A percentile compares a stretch with the other conserved stretches of the same genome.
phyloP scores from a whole-genome alignment of 2,113 vertebrate genomes.

The Tragelaphus buxtoni region DNA sequence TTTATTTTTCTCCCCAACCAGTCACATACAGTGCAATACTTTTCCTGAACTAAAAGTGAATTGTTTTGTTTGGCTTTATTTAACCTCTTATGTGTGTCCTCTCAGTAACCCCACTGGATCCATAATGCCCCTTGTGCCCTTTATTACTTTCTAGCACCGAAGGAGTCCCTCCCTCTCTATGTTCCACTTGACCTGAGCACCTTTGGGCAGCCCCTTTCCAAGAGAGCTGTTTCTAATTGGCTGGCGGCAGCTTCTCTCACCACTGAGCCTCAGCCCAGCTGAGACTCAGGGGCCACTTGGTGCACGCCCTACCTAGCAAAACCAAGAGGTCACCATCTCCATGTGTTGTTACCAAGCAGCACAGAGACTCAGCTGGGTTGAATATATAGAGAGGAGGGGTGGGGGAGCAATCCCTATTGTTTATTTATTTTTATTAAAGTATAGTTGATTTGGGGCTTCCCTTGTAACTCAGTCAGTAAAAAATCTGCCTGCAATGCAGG shows the following conservation, averaged over 20 bases:
- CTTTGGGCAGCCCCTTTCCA: slow-evolving; percentile 76
- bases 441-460: neutral
- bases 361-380: neutral
- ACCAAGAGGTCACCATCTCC: slow-evolving; percentile 56
- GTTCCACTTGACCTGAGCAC: slow-evolving; percentile 79
- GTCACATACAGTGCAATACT: neutral
- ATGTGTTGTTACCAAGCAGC: slow-evolving; percentile 63
- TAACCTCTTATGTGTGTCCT: neutral
- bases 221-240: slow-evolving; percentile 80
- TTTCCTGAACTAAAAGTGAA: slow-evolving; percentile 5
- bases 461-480: neutral
- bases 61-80: slow-evolving; percentile 1
- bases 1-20: neutral
- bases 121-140: slow-evolving; percentile 68
- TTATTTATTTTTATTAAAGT: neutral
- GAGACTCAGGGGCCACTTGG: slow-evolving; percentile 63
- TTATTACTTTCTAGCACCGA: slow-evolving; percentile 64
- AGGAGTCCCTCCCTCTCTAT: slow-evolving; percentile 74
- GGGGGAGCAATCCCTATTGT: neutral
- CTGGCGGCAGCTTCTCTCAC: slow-evolving; percentile 77
- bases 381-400: neutral
- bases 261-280: slow-evolving; percentile 69
- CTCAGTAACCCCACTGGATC: slow-evolving; percentile 64
- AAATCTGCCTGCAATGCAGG: neutral
- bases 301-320: slow-evolving; percentile 68